Conservation (phyloP, 2,113 vertebrate species). For the Ophiodon elongatus region DNA sequence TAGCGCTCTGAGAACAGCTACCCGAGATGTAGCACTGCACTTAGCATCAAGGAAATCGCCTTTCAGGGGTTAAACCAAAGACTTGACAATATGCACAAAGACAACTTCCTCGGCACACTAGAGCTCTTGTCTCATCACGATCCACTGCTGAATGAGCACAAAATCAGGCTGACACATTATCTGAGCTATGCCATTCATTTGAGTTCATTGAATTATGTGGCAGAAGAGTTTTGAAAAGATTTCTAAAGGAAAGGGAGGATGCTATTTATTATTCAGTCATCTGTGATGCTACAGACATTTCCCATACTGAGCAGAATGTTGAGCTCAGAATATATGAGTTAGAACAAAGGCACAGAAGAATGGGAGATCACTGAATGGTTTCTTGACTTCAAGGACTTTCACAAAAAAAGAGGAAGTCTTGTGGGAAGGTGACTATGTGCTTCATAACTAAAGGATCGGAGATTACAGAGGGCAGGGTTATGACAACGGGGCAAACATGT, state of each 20-base stretch:
- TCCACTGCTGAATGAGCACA: neutral
- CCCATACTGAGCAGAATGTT: neutral
- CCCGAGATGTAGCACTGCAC: neutral
- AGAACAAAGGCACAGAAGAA: neutral
- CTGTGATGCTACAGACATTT: neutral
- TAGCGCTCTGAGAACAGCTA: too few species aligned
- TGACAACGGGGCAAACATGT: neutral
- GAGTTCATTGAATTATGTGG: neutral
- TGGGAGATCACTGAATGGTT: neutral
- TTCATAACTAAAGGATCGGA: neutral
- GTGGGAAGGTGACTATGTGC: neutral
- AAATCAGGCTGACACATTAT: neutral
- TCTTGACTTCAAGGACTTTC: neutral
- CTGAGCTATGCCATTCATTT: neutral
- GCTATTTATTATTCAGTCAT: neutral
- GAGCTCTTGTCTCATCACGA: neutral
- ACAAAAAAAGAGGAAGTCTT: too few species aligned
- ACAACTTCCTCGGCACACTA: neutral
- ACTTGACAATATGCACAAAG: neutral
- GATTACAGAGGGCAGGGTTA: neutral
- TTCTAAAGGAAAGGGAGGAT: neutral
- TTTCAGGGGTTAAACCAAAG: neutral
- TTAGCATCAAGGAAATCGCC: neutral
- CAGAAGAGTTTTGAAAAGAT: neutral
- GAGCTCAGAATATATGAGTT: neutral